Percentiles rank a stretch among this genome's conserved stretches.
Evolutionary conservation across 1,140 invertebrate species (phyloP).

Genomic region (Caenorhabditis brenneri): DNA sequence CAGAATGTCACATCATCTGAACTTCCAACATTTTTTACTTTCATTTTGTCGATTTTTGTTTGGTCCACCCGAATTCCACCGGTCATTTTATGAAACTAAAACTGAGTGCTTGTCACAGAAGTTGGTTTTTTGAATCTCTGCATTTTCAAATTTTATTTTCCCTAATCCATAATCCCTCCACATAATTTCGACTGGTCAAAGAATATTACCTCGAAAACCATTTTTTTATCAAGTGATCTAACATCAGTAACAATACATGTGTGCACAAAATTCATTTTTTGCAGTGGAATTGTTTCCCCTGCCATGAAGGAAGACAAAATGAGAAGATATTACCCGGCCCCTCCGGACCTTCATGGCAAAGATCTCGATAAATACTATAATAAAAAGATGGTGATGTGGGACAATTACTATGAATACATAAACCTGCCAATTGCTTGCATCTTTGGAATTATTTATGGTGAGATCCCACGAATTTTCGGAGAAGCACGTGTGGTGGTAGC

Average conservation of each 20-base stretch:
- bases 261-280: background rate
- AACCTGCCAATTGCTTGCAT: slow-evolving; percentile 56
- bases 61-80: too few relatives aligned
- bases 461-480: background rate
- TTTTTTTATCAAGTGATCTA: background rate
- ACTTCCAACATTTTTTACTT: too few relatives aligned
- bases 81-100: too few relatives aligned
- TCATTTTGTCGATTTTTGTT: too few relatives aligned
- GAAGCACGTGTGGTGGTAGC: background rate
- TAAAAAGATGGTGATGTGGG: slow-evolving; percentile 57
- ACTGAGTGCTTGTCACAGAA: too few relatives aligned
- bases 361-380: slow-evolving; percentile 55
- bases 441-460: slow-evolving; percentile 58
- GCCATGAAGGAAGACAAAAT: slow-evolving; percentile 53
- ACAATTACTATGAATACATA: slow-evolving; percentile 57
- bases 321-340: slow-evolving; percentile 43
- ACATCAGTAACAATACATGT: background rate
- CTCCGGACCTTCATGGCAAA: slow-evolving; percentile 15
- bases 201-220: too few relatives aligned
- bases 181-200: too few relatives aligned
- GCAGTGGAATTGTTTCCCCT: slow-evolving; percentile 55
- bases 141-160: too few relatives aligned
- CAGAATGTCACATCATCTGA: too few relatives aligned
- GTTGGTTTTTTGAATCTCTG: too few relatives aligned
- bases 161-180: too few relatives aligned